Evolutionary conservation across 2,797 vertebrate genomes (phyloP), one percentile per base, ranked within the genome.

Genomic region (Halcyon chelicuti): DNA sequence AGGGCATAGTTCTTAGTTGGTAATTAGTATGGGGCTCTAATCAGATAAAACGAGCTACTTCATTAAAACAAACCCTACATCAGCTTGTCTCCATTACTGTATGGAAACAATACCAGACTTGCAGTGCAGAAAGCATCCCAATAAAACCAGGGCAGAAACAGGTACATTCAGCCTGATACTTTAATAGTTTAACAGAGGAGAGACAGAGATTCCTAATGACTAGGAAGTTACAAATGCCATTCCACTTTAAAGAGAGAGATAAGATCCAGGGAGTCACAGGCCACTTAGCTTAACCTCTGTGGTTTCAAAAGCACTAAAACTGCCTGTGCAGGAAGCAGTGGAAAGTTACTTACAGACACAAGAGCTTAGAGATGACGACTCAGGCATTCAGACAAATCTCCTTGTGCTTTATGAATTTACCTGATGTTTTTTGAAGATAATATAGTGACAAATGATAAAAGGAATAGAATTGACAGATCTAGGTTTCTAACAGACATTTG

Each of bases 361-460:
- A 49, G 63, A 66, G 82, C 75, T 96, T 97, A 95, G 89, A 78
- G 73, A 88, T 83, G 87, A 97, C 0, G 18, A 90, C 54, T 94
- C 80, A 40, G 88, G 76, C 82, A 94, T 90, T 96, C 91, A 94
- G 90, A 96, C 71, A 91, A 90, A 96, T 91, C 91, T 94, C 71
- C 28, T 54, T 2, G 51, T 94, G 82, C 78, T 76, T 86, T 95
- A 97, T 68, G 93, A 94, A 97, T 94, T 95, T 88, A 95, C 96
- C 91, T 96, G 77, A 92, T 79, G 83, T 51, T 96, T 96, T 97
- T 94, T 94, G 85, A 97, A 96, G 96, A 93, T 67, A 94, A 97
- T 93, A 89, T 31, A 96, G 94, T 55, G 85, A 77, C 70, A 96
- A 47, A 95, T 83, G 93, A 90, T 95, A 95, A 95, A 97, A 94